Percentiles rank a stretch among this genome's conserved stretches.
phyloP scores from a whole-genome alignment of 92 coral and sea anemone genomes.

The Epizoanthus ramosus region DNA sequence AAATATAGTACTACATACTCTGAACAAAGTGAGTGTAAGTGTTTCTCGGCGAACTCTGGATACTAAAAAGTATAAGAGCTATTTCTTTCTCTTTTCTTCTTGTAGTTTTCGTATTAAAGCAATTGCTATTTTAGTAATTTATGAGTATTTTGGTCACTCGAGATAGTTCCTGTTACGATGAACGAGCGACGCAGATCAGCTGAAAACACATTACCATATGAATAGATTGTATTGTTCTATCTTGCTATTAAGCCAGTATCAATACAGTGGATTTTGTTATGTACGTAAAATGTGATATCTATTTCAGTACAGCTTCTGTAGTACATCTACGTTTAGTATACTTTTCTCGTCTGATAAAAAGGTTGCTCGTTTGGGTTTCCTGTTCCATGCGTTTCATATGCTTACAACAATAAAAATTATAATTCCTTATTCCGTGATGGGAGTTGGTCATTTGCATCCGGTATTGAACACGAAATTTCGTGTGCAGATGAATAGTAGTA shows the following conservation, averaged over 20 bases:
- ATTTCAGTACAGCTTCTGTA: no score
- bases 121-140: not conserved
- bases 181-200: not conserved
- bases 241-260: not conserved
- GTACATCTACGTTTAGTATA: not conserved
- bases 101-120: not conserved
- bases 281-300: no score
- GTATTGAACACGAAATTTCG: constrained; percentile 32
- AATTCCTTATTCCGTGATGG: not conserved
- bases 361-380: not conserved
- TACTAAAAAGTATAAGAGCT: no score
- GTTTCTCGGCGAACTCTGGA: no score
- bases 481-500: not conserved
- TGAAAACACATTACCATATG: constrained; percentile 19
- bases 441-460: constrained; percentile 4
- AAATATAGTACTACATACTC: not conserved
- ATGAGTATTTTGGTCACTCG: not conserved
- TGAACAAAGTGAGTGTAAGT: no score
- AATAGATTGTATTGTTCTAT: constrained; percentile 30
- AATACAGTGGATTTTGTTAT: no score
- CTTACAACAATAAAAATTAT: no score
- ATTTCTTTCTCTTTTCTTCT: not conserved
- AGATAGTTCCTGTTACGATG: constrained; percentile 27
- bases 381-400: not conserved
- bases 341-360: not conserved